Conservation (phyloP, 2,888 invertebrate genomes). For the Ophion ventricosus region DNA sequence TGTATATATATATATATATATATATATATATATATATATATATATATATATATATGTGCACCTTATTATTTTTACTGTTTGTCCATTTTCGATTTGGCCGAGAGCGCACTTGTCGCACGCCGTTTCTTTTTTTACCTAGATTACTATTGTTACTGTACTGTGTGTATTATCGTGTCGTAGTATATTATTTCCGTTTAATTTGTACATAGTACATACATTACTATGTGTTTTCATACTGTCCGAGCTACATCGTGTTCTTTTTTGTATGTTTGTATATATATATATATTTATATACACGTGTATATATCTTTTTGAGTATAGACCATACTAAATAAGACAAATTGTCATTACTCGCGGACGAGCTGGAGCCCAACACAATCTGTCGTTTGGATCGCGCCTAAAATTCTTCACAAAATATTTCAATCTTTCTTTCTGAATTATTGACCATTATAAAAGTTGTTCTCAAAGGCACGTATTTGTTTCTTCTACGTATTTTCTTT, state of each 20-base stretch:
- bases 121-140: slow-evolving; percentile 11
- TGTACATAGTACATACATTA: slow-evolving; percentile 81
- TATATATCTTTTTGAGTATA: neutral
- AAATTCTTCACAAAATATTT: neutral
- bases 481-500: neutral
- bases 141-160: too few species aligned
- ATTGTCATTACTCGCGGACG: neutral
- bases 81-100: too few species aligned
- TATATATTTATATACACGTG: slow-evolving; percentile 41
- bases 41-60: too few species aligned
- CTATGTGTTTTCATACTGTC: slow-evolving; percentile 65
- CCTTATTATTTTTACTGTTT: neutral
- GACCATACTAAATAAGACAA: neutral
- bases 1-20: too few species aligned
- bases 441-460: slow-evolving; percentile 38
- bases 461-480: slow-evolving; percentile 54
- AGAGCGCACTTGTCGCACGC: neutral
- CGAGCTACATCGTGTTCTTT: slow-evolving; percentile 47
- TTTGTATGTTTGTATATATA: slow-evolving; percentile 4
- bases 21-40: too few species aligned
- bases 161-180: slow-evolving; percentile 16
- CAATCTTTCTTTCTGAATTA: slow-evolving; percentile 34
- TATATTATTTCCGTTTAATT: slow-evolving; percentile 68
- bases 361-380: neutral
- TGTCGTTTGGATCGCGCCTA: neutral